Evolutionary conservation across 2,113 vertebrate genomes (phyloP).

Genomic region (Alligator sinensis): DNA sequence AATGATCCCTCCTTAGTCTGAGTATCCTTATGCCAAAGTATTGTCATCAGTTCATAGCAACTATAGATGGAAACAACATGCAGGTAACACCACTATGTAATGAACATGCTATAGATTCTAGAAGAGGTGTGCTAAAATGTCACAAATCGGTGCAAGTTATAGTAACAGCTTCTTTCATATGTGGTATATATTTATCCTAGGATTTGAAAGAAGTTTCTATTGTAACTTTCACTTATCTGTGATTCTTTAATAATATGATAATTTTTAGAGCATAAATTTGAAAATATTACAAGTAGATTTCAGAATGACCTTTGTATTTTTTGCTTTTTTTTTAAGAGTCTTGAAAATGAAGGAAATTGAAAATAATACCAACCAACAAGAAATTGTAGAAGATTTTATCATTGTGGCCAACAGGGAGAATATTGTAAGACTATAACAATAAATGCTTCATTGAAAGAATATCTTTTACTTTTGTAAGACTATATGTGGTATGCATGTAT

Average conservation of each 20-base stretch:
- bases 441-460: background rate
- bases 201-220: too few relatives aligned
- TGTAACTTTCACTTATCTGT: background rate
- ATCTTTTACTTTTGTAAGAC: background rate
- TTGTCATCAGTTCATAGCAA: background rate
- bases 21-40: background rate
- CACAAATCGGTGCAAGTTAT: background rate
- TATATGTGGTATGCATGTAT: background rate
- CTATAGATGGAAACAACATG: background rate
- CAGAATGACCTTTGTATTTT: slow-evolving; percentile 11
- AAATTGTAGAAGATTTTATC: slow-evolving; percentile 88
- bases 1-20: background rate
- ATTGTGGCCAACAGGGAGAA: slow-evolving; percentile 85
- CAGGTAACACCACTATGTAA: background rate
- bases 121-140: background rate
- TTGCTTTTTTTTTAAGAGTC: slow-evolving; percentile 80
- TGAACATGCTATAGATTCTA: background rate
- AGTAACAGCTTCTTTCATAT: background rate
- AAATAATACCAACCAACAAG: slow-evolving; percentile 78
- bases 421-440: slow-evolving; percentile 80
- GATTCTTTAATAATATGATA: background rate
- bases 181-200: background rate
- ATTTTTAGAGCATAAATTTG: background rate
- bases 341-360: slow-evolving; percentile 86
- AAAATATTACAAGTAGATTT: background rate